These are phyloP conservation scores for Caenorhabditis remanei DNA, from an alignment of 1,140 invertebrate genomes.

Conservation along the genomic window DNA sequence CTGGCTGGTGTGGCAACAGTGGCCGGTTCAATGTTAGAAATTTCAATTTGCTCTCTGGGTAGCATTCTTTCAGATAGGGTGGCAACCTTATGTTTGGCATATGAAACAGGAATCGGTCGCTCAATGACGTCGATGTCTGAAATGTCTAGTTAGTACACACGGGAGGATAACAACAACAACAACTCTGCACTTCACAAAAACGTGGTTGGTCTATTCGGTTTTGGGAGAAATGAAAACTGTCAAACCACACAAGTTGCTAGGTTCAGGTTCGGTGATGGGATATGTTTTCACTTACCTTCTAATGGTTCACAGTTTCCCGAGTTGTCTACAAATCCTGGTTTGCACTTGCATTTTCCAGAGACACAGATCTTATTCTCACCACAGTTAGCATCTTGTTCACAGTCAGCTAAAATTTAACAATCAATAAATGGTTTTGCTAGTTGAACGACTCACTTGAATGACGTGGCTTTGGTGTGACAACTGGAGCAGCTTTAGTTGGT, in stretches of 20 bases:
- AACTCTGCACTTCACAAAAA: conserved; percentile 42
- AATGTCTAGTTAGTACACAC: conserved; percentile 57
- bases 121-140: conserved; percentile 60
- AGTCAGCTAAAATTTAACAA: conserved; percentile 59
- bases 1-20: conserved; percentile 41
- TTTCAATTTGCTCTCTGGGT: conserved; percentile 47
- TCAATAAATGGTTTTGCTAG: neutral
- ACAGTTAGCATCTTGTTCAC: conserved; percentile 66
- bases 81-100: conserved; percentile 55
- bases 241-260: conserved; percentile 56
- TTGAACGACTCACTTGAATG: neutral
- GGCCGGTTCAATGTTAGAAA: conserved; percentile 37
- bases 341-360: conserved; percentile 65
- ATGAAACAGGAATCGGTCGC: conserved; percentile 58
- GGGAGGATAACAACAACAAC: conserved; percentile 34
- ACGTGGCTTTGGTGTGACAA: neutral
- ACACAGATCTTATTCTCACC: conserved; percentile 64
- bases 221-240: conserved; percentile 15
- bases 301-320: conserved; percentile 63
- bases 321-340: conserved; percentile 64
- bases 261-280: conserved; percentile 1
- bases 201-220: conserved; percentile 18
- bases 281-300: conserved; percentile 60
- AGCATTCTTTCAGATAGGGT: conserved; percentile 56
- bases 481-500: neutral